Base-by-base conservation (phyloP, 1,140 invertebrate species). In the Oryctes rhinoceros region DNA sequence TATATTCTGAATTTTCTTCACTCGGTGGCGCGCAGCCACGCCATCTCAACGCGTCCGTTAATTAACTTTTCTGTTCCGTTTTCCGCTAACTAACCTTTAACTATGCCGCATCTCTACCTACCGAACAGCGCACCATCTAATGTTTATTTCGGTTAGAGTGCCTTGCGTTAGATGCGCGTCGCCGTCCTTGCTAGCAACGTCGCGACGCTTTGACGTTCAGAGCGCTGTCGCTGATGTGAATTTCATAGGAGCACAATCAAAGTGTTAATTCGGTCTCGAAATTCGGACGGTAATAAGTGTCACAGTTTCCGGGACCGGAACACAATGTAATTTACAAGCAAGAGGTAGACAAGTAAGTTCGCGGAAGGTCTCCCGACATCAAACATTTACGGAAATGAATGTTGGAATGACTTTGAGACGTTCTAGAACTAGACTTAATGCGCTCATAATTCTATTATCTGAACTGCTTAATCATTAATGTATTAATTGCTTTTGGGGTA, bases 181-280 rank as follows among this genome's bases (percentile, higher is more conserved):
- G 65, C 20, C 47, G 47, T 30, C 24, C 24, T 44, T 44, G 9
- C 39, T 44, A 44, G 1, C 39, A 7, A 53, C 13, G 49, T 4
- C 13, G 49, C 49, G n/a, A 53, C n/a, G 49, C 49, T 53, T 53
- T 53, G 49, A 53, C 49, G 13, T 53, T 53, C 49, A 53, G 49
- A 53, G 49, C 49, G 20, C 65, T 18, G 65, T 67, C 65, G n/a
- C 20, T 67, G 65, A 67, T 67, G 65, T 67, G 65, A 67, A 67
- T 67, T 67, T 67, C 65, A 67, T 67, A 67, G 65, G 65, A 67
- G 20, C 13, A 67, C 65, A 67, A 24, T 67, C 65, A 67, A 67
- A 67, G 65, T 67, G 65, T 67, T 67, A 67, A 67, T 67, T 67
- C 65, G 65, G 13, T 67, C 65, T 67, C 65, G 65, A 67, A 67